Conservation (phyloP, 2,888 invertebrate genomes). For the Agrochola macilenta region DNA sequence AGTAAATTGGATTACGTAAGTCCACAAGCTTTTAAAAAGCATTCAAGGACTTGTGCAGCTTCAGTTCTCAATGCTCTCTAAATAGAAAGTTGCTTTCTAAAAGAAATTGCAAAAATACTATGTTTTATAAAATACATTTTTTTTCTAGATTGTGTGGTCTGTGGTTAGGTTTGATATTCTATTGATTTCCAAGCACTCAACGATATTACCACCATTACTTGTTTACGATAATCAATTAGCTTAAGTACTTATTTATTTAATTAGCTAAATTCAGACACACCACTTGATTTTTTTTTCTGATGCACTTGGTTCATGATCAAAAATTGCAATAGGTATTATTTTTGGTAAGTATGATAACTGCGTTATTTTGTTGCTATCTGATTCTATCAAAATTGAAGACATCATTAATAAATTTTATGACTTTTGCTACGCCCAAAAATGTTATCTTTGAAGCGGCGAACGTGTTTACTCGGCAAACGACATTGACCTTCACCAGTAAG, state of each 20-base stretch:
- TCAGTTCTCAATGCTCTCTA: conserved; percentile 32
- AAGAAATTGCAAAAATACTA: conserved; percentile 13
- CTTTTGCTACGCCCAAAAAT: conserved; percentile 52
- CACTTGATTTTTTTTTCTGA: neutral
- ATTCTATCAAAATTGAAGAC: conserved; percentile 39
- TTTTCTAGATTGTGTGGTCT: neutral
- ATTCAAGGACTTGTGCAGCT: conserved; percentile 61
- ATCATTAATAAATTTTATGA: conserved; percentile 58
- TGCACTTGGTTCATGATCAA: conserved; percentile 5
- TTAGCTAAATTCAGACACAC: neutral
- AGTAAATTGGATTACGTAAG: conserved; percentile 65
- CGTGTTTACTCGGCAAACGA: conserved; percentile 60
- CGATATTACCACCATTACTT: neutral
- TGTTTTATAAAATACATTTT: neutral
- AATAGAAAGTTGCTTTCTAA: conserved; percentile 40
- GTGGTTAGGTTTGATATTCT: neutral
- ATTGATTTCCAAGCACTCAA: conserved; percentile 13
- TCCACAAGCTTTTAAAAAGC: conserved; percentile 57
- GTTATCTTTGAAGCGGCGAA: conserved; percentile 55
- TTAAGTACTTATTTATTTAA: conserved; percentile 7
- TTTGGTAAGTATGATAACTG: conserved; percentile 16
- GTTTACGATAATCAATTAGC: conserved; percentile 20
- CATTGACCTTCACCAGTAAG: conserved; percentile 60
- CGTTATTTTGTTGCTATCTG: conserved; percentile 20
- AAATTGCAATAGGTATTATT: conserved; percentile 2